phyloP scores from a whole-genome alignment of 2,888 invertebrate species.

The Heteropelma amictum region DNA sequence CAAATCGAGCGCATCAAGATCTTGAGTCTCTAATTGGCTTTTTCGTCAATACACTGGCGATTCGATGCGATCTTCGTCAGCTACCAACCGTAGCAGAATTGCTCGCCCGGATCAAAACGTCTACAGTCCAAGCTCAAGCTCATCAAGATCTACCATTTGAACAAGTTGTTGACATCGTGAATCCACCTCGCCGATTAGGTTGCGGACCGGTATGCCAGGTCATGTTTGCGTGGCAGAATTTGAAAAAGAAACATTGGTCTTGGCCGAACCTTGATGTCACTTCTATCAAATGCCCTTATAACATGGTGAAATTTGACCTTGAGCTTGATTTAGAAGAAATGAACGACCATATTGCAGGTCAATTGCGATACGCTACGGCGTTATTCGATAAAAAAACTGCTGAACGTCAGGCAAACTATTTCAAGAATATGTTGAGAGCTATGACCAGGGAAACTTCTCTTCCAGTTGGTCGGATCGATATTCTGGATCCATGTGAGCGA shows the following conservation, averaged over 20 bases:
- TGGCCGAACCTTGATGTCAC: not conserved
- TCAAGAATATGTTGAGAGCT: not conserved
- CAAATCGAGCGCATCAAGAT: not conserved
- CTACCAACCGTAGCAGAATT: not conserved
- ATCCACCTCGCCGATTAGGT: conserved; percentile 7
- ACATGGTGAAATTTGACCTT: not conserved
- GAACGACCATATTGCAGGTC: not conserved
- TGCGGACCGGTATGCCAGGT: conserved; percentile 5
- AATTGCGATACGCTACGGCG: not conserved
- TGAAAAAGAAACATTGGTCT: not conserved
- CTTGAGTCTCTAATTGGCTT: conserved; percentile 5
- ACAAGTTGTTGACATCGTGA: not conserved
- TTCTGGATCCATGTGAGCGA: not conserved
- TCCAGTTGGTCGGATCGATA: not conserved
- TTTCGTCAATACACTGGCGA: conserved; percentile 4
- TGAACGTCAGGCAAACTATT: not conserved
- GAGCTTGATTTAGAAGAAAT: conserved; percentile 1
- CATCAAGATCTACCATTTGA: conserved; percentile 15
- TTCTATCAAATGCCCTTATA: not conserved
- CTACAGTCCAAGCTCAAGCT: not conserved
- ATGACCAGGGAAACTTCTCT: not conserved
- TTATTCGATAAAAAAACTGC: not conserved
- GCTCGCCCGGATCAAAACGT: not conserved
- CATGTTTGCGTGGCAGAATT: conserved; percentile 8
- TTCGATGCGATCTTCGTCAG: not conserved